These are phyloP conservation scores for Bellardia pandia DNA, from an alignment of 2,888 invertebrate genomes.

Conservation along the genomic window DNA sequence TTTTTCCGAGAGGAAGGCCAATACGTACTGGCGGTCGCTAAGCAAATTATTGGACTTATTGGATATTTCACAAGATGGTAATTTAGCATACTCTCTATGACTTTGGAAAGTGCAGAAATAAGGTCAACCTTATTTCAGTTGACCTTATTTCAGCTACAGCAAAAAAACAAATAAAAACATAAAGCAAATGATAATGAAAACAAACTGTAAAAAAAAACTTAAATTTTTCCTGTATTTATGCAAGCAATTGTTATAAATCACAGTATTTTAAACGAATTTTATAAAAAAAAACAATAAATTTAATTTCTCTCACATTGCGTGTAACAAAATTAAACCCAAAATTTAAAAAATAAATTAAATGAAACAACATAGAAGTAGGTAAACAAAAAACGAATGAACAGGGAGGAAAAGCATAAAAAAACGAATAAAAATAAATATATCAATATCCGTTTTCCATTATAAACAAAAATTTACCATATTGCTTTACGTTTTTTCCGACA, in stretches of 20 bases:
- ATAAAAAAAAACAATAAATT: constrained; percentile 63
- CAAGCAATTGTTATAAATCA: constrained; percentile 65
- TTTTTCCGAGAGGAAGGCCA: too few species aligned
- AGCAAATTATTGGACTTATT: too few species aligned
- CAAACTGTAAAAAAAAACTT: neutral
- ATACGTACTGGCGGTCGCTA: too few species aligned
- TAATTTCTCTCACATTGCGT: constrained; percentile 42
- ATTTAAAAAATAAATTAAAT: neutral
- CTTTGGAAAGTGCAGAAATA: too few species aligned
- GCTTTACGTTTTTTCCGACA: neutral
- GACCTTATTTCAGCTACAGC: constrained; percentile 4
- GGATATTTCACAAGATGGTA: too few species aligned
- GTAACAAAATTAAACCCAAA: constrained; percentile 18
- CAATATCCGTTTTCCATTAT: constrained; percentile 47
- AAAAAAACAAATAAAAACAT: neutral
- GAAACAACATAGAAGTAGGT: neutral
- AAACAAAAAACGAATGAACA: neutral
- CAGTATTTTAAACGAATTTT: constrained; percentile 53
- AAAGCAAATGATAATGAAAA: too few species aligned
- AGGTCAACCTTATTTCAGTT: too few species aligned
- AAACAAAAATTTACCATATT: constrained; percentile 9
- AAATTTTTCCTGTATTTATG: constrained; percentile 39
- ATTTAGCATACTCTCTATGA: too few species aligned
- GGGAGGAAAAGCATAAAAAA: neutral
- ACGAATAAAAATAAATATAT: constrained; percentile 50